A percentile compares a stretch with the other conserved stretches of the same genome.
Conservation (phyloP, 2,797 vertebrate species). For the Euphonia xanthogaster region DNA sequence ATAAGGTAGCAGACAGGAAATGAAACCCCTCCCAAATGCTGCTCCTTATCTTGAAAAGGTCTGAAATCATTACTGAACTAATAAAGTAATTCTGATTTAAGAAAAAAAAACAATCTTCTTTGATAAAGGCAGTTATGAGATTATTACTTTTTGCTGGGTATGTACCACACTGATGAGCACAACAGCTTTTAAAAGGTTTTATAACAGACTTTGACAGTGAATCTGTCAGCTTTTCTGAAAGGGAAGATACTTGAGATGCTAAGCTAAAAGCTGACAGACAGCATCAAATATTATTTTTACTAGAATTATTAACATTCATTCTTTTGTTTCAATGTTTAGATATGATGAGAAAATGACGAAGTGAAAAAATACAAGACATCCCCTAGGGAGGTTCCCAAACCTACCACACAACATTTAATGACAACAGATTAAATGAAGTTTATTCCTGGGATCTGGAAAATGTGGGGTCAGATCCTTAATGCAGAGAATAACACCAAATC, state of each 20-base stretch:
- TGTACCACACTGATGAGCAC: constrained; percentile 37
- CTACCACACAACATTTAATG: not conserved
- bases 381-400: not conserved
- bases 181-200: constrained; percentile 48
- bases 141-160: constrained; percentile 74
- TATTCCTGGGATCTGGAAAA: not conserved
- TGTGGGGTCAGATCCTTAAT: not conserved
- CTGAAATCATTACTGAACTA: constrained; percentile 86
- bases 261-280: not conserved
- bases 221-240: not conserved
- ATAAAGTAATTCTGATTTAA: constrained; percentile 92
- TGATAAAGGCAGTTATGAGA: constrained; percentile 72
- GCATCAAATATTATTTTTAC: not conserved
- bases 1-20: constrained; percentile 91
- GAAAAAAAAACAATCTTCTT: constrained; percentile 57
- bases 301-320: not conserved
- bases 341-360: not conserved
- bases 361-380: not conserved
- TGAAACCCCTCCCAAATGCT: constrained; percentile 87
- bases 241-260: not conserved
- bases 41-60: constrained; percentile 87
- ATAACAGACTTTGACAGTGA: not conserved
- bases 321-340: not conserved
- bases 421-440: not conserved
- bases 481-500: not conserved